Conservation (phyloP, 2,888 invertebrate species). For the Latrodectus elegans region DNA sequence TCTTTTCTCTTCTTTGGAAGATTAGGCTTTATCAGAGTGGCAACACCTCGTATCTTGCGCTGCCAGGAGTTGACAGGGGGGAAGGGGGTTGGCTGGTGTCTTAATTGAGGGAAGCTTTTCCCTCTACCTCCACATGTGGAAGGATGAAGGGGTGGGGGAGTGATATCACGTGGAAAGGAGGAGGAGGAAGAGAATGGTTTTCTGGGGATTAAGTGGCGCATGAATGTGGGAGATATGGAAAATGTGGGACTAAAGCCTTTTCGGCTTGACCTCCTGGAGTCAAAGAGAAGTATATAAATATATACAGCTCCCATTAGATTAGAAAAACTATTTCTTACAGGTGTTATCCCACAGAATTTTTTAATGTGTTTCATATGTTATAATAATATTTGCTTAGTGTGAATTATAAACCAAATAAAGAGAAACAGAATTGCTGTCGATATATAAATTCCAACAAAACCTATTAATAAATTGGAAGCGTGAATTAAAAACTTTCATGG, state of each 20-base stretch:
- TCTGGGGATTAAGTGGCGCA: slow-evolving; percentile 60
- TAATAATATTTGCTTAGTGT: too few species aligned
- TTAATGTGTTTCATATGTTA: too few species aligned
- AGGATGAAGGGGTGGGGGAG: slow-evolving; percentile 20
- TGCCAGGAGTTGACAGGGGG: slow-evolving; percentile 62
- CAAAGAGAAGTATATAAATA: not conserved
- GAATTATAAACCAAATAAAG: too few species aligned
- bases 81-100: slow-evolving; percentile 35
- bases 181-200: slow-evolving; percentile 36
- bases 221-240: slow-evolving; percentile 67
- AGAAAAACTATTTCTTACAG: too few species aligned
- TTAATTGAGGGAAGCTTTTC: slow-evolving; percentile 45
- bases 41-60: slow-evolving; percentile 67
- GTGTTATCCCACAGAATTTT: too few species aligned
- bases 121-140: not conserved
- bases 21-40: slow-evolving; percentile 67
- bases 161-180: slow-evolving; percentile 7
- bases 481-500: too few species aligned
- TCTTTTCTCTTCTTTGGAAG: slow-evolving; percentile 63
- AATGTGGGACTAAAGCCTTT: slow-evolving; percentile 38
- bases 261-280: slow-evolving; percentile 56
- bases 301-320: too few species aligned
- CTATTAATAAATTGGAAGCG: too few species aligned
- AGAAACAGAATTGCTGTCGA: too few species aligned
- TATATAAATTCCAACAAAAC: too few species aligned